These are phyloP conservation scores for Nerophis ophidion DNA, from an alignment of 2,113 vertebrate species.

Conservation along the genomic window DNA sequence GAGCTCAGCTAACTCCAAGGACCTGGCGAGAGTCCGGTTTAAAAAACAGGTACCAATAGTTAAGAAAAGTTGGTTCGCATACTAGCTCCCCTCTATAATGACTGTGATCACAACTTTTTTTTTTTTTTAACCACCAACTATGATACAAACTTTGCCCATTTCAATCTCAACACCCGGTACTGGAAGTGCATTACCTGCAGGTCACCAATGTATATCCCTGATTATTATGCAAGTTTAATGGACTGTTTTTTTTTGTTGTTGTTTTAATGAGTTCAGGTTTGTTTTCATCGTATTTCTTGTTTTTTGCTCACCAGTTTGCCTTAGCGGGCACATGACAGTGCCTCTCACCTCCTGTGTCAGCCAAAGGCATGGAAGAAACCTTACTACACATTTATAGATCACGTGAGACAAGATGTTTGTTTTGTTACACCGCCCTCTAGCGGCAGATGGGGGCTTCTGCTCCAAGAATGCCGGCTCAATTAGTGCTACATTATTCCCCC, in stretches of 20 bases:
- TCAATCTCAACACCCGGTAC: not conserved
- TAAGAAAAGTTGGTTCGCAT: no score
- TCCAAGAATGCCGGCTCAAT: conserved; percentile 60
- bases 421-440: conserved; percentile 59
- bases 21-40: no score
- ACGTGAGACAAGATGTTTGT: not conserved
- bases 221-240: conserved; percentile 28
- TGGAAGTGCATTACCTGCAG: conserved; percentile 26
- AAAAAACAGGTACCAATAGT: no score
- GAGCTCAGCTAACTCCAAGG: no score
- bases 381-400: conserved; percentile 5
- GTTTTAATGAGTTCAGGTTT: conserved; percentile 10
- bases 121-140: conserved; percentile 28
- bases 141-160: conserved; percentile 12
- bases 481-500: conserved; percentile 61
- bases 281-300: conserved; percentile 35
- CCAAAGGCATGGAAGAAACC: conserved; percentile 67
- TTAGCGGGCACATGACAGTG: conserved; percentile 51
- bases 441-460: conserved; percentile 45
- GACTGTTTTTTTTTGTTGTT: conserved; percentile 27
- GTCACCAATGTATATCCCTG: conserved; percentile 29
- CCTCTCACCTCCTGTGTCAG: conserved; percentile 60
- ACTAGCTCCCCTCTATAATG: no score
- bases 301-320: conserved; percentile 67
- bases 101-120: not conserved